Conservation (phyloP, 2,797 vertebrate genomes). For the Hyperoplus immaculatus region DNA sequence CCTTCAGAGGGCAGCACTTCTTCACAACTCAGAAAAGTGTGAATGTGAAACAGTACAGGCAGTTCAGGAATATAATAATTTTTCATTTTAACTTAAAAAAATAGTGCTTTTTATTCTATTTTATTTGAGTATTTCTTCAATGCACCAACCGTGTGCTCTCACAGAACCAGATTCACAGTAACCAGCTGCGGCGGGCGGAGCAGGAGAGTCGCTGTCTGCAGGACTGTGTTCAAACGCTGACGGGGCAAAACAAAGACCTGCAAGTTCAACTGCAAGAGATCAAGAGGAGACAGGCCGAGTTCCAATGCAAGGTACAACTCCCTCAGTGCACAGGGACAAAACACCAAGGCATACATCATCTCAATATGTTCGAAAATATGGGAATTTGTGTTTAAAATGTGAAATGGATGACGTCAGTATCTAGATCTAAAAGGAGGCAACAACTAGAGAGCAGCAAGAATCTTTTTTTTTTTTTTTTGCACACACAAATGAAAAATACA, state of each 20-base stretch:
- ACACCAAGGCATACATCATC: neutral
- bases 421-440: constrained; percentile 44
- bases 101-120: no score
- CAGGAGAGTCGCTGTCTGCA: constrained; percentile 87
- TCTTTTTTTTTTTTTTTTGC: no score
- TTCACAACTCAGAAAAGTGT: neutral
- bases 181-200: constrained; percentile 94
- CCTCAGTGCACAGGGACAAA: neutral
- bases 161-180: constrained; percentile 96
- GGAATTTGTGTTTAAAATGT: neutral
- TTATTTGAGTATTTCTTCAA: neutral
- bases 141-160: neutral
- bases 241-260: constrained; percentile 92
- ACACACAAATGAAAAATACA: neutral
- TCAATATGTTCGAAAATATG: neutral
- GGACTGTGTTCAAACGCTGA: constrained; percentile 89
- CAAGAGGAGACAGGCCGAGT: constrained; percentile 94
- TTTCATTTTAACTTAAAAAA: neutral
- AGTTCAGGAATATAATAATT: neutral
- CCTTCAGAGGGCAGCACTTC: constrained; percentile 73
- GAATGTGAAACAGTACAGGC: neutral
- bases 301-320: constrained; percentile 93
- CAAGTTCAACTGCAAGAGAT: constrained; percentile 90
- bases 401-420: constrained; percentile 26
- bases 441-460: neutral